Conservation (phyloP, 2,113 vertebrate genomes). For the Lamprologus tigripictilis region DNA sequence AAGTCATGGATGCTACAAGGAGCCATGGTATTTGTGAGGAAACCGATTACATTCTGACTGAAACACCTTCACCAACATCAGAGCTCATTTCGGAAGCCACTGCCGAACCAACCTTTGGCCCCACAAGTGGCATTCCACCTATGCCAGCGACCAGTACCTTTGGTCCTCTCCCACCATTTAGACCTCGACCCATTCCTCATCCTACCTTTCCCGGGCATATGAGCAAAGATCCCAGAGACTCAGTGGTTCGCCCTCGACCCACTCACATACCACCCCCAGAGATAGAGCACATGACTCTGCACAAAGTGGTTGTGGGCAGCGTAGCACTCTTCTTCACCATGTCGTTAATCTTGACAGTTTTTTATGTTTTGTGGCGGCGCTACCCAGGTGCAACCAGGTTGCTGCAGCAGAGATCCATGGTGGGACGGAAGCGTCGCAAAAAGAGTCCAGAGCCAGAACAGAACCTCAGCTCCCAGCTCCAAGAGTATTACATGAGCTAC, state of each 20-base stretch:
- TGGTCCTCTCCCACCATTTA: slow-evolving; percentile 73
- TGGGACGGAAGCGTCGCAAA: slow-evolving; percentile 90
- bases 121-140: slow-evolving; percentile 66
- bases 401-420: slow-evolving; percentile 87
- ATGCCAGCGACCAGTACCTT: slow-evolving; percentile 45
- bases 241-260: slow-evolving; percentile 54
- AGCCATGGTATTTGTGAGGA: slow-evolving; percentile 86
- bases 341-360: slow-evolving; percentile 88
- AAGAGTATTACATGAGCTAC: slow-evolving; percentile 99
- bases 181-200: slow-evolving; percentile 74
- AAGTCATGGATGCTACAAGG: slow-evolving; percentile 89
- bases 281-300: slow-evolving; percentile 89
- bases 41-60: slow-evolving; percentile 66
- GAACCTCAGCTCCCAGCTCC: slow-evolving; percentile 95
- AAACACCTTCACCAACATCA: slow-evolving; percentile 60
- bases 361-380: slow-evolving; percentile 94
- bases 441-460: slow-evolving; percentile 93
- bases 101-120: slow-evolving; percentile 73
- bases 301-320: slow-evolving; percentile 95
- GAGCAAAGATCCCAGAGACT: slow-evolving; percentile 60
- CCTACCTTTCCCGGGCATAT: slow-evolving; percentile 79
- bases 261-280: slow-evolving; percentile 77
- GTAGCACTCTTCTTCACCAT: slow-evolving; percentile 93
- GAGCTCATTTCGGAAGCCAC: slow-evolving; percentile 62
- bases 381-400: slow-evolving; percentile 90